Evolutionary conservation across 2,797 vertebrate genomes (phyloP), one percentile per base, ranked within the genome.

Genomic region (Cuniculus paca): DNA sequence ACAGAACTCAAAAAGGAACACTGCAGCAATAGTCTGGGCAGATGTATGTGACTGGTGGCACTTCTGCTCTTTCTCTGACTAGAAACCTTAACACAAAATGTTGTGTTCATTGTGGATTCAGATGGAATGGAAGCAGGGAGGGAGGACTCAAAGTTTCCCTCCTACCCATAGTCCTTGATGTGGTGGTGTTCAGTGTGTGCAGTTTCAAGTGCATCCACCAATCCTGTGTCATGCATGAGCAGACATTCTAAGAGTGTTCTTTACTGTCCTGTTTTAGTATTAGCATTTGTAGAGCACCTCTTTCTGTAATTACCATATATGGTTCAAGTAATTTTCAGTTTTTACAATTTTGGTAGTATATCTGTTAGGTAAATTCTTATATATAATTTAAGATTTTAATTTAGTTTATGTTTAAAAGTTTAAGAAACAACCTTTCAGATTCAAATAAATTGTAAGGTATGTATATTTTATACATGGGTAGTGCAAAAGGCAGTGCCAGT

Each of bases 171-270:
- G n/a, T 28, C 54, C 42, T 82, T 22, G 14, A 36, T 28, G 36
- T 8, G 2, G 24, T 8, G n/a, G n/a, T 84, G 68, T n/a, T 34
- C 14, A 4, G 2, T n/a, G 58, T 17, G 52, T 58, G 28, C 39
- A 34, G 4, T 17, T 20, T 74, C 45, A 7, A 28, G 22, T 50
- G 60, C 11, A 1, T 28, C 36, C 5, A 16, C 12, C 6, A 31
- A 2, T 20, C 34, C 0, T 0, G 0, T 0, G 42, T 31, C n/a
- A 6, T 2, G 1, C 0, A 12, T 2, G 2, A 68, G 78, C 36
- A 45, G 70, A 60, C 10, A 3, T 13, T 24, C 50, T 24, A n/a
- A 22, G 12, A 6, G 31, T 6, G 26, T 31, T 48, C 90, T 7
- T 6, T 26, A 2, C 61, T 2, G 6, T 39, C 13, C 28, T 11